Base-by-base conservation (phyloP, 2,888 invertebrate genomes). In the Prostheceraeus crozeri region DNA sequence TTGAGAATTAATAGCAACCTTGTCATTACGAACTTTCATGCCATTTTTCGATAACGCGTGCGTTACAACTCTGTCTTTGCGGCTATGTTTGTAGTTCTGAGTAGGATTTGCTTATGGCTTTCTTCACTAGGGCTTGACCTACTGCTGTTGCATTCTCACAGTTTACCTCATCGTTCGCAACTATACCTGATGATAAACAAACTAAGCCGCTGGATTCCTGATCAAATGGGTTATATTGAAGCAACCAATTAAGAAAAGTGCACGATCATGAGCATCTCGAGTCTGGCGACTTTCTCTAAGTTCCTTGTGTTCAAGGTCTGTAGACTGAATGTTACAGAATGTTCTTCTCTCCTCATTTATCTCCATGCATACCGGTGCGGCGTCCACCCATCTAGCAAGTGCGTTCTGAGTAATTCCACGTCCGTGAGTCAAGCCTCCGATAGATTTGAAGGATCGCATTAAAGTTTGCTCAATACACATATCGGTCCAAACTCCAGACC, bases 261-360 rank as follows among this genome's bases (percentile, higher is more conserved):
- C 23, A 30, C 28, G 23, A 30, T 48, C 48, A 28, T 30, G 8
- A 23, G 25, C 28, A 8, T 48, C 48, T 30, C 28, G 25, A 68
- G 64, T 72, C 71, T 11, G 70, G 59, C 62, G 73, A 70, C 21
- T 69, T 67, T 62, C 74, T 74, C 28, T 48, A 14, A 48, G 25
- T 25, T 48, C 48, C 25, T 30, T 25, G 28, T 48, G 48, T 30
- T 48, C n/a, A n/a, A n/a, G 25, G 48, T 48, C 48, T 48, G 48
- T 28, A 28, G 48, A 48, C 48, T 25, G 23, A n/a, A n/a, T n/a
- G n/a, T n/a, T n/a, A 30, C 25, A 25, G 48, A 28, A 28, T 48
- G 48, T 48, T 25, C 25, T 28, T 48, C 48, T 10, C 28, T 48
- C 48, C 27, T 28, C 28, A 30, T 30, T 48, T 25, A 48, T 48